Percentiles rank a stretch among this genome's conserved stretches.
Evolutionary conservation across 2,113 vertebrate genomes (phyloP).

Genomic region (Phaetusa simplex): DNA sequence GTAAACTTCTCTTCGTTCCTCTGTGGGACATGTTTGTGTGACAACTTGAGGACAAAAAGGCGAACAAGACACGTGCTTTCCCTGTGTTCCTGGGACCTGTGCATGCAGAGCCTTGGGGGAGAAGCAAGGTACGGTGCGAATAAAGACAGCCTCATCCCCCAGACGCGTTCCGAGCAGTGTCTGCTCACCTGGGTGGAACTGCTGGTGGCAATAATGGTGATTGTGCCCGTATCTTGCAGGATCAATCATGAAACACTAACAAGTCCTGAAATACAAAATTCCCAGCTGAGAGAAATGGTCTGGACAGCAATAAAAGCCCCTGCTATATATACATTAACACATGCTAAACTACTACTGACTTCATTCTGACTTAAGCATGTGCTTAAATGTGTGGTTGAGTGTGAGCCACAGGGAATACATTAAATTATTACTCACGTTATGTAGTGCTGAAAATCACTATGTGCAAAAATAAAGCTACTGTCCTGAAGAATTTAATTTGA

Average conservation of each 20-base stretch:
- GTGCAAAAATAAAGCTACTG: neutral
- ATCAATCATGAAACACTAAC: neutral
- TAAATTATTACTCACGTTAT: neutral
- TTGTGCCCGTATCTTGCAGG: neutral
- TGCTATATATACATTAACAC: neutral
- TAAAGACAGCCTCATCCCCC: neutral
- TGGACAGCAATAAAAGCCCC: neutral
- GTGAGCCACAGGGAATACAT: neutral
- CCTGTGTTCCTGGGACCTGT: fast-evolving
- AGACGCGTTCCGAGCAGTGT: fast-evolving
- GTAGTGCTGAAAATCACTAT: neutral
- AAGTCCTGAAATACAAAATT: neutral
- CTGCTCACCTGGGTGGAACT: neutral
- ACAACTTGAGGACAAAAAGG: neutral
- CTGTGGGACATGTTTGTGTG: neutral
- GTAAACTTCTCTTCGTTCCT: neutral
- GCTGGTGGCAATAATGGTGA: fast-evolving
- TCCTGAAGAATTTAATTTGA: neutral
- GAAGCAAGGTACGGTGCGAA: fast-evolving
- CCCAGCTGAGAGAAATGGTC: neutral
- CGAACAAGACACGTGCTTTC: neutral
- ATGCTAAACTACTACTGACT: neutral
- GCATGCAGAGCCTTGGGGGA: neutral
- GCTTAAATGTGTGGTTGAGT: neutral
- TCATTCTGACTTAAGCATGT: neutral